Base-by-base conservation (phyloP, 2,797 vertebrate genomes). In the Pangasius macronema region DNA sequence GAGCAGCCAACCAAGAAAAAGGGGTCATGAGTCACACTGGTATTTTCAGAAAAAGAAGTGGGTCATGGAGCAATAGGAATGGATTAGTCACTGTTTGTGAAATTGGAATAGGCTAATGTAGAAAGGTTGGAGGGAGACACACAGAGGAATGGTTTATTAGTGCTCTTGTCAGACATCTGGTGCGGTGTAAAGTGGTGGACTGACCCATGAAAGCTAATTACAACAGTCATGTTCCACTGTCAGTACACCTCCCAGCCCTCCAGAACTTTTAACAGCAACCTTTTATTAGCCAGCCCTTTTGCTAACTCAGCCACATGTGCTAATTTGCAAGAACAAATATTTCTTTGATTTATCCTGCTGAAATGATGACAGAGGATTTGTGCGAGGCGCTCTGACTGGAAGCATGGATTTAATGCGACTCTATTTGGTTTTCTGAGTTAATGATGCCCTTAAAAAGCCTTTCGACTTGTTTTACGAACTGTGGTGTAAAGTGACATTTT, bases 121-220 rank as follows among this genome's bases (percentile, higher is more conserved):
- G 20, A 55, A 65, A 16, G 61, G 6, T 24, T 80, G 49, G 30
- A 16, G 49, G 8, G 13, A n/a, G 85, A 57, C 33, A 39, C 11
- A 55, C 77, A 39, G 36, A 81, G 33, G 39, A n/a, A 61, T 61
- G 36, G 57, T 75, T 75, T 82, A 51, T 73, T 86, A 82, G 55
- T 22, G 3, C 67, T 49, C 73, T 77, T 33, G 84, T 77, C 73
- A 57, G 36, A 11, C 53, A 82, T 70, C 53, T 73, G 68, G 55
- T 33, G 11, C 24, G 20, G 24, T n/a, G 16, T n/a, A 24, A 63
- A 39, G 33, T 65, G 70, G 81, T 76, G 16, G 24, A 76, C 57
- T 76, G 86, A 87, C 82, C 46, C 72, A n/a, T 67, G 86, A 83
- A 87, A 75, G 80, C 42, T 87, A 87, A 87, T 87, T 82, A 87